phyloP scores from a whole-genome alignment of 2,113 vertebrate species.

The Heloderma charlesbogerti region DNA sequence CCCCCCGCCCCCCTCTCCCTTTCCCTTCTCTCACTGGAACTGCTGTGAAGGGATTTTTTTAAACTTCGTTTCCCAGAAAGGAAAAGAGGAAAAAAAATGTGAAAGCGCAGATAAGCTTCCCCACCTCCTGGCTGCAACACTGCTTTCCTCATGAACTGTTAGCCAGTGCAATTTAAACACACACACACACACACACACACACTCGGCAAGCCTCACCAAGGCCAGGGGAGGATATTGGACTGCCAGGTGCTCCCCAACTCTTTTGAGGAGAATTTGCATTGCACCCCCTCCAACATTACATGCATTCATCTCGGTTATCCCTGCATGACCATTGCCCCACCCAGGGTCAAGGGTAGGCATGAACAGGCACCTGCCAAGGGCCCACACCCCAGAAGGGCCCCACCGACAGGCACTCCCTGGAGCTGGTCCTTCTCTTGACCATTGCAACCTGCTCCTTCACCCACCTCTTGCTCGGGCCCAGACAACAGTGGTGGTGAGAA shows the following conservation, averaged over 20 bases:
- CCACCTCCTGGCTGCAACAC: neutral
- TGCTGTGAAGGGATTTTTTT: conserved; percentile 72
- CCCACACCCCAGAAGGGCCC: no score
- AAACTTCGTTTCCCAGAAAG: conserved; percentile 77
- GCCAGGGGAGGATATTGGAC: conserved; percentile 1
- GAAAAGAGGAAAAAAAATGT: conserved; percentile 40
- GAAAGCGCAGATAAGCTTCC: conserved; percentile 71
- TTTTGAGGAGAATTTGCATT: rapidly evolving
- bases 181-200: neutral
- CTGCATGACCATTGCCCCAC: no score
- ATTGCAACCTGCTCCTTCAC: no score
- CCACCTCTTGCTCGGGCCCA: no score
- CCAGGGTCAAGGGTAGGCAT: no score
- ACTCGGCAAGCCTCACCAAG: conserved; percentile 4
- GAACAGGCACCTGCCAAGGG: no score
- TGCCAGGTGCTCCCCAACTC: neutral
- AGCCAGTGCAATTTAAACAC: conserved; percentile 65
- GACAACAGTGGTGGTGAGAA: no score
- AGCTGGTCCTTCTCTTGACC: no score
- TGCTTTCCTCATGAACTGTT: conserved; percentile 64
- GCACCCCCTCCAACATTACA: neutral
- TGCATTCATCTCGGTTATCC: neutral
- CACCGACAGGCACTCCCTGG: no score
- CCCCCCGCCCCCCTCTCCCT: conserved; percentile 20
- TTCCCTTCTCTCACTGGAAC: conserved; percentile 39